phyloP scores from a whole-genome alignment of 2,113 vertebrate genomes.

The Smithornis capensis region DNA sequence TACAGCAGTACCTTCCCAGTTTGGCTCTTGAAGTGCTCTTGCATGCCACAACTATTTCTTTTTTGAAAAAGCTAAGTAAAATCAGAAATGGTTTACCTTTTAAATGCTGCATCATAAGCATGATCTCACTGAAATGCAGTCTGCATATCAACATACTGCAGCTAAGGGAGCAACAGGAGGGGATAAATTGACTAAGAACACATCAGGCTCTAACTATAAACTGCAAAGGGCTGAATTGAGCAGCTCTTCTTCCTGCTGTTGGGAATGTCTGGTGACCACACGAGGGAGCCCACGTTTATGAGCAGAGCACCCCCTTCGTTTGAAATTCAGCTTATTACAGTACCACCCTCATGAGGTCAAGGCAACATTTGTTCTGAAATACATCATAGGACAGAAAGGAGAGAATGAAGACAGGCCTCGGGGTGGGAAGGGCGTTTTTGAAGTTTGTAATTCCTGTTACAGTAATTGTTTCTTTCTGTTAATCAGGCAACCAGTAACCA shows the following conservation, averaged over 20 bases:
- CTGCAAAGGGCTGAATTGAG: background rate
- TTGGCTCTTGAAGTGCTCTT: background rate
- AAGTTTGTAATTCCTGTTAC: background rate
- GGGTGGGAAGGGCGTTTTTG: background rate
- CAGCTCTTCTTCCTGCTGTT: background rate
- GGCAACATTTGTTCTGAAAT: background rate
- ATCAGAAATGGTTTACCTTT: background rate
- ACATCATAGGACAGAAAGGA: background rate
- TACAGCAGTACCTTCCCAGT: background rate
- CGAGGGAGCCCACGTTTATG: background rate
- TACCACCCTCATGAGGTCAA: background rate
- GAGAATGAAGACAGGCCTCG: background rate
- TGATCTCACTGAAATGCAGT: background rate
- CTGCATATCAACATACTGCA: background rate
- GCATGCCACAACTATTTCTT: background rate
- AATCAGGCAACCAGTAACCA: slow-evolving; percentile 89
- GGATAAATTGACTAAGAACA: background rate
- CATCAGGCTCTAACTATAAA: background rate
- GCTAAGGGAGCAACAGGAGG: background rate
- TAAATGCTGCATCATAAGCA: background rate
- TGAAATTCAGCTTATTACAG: background rate
- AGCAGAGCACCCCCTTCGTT: background rate
- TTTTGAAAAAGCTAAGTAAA: background rate
- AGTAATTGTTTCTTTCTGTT: slow-evolving; percentile 50
- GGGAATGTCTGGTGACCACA: background rate